These are phyloP conservation scores for Oreocharis arfaki DNA, from an alignment of 2,113 vertebrate genomes.

Conservation along the genomic window DNA sequence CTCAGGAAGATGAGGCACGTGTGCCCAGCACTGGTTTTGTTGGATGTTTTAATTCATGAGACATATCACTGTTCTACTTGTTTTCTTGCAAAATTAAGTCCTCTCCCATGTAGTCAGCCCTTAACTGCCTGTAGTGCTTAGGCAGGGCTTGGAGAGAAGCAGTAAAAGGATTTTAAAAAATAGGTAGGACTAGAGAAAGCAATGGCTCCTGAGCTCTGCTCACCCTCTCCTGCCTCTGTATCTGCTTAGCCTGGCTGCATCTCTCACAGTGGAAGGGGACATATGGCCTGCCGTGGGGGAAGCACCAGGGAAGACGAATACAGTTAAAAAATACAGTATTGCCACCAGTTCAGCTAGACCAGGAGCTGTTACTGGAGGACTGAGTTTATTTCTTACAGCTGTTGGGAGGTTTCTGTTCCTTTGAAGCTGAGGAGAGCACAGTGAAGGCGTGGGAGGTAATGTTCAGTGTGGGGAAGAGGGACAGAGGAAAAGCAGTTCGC, in stretches of 20 bases:
- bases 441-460: background rate
- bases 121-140: background rate
- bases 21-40: background rate
- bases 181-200: background rate
- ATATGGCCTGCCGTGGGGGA: fast-evolving
- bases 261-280: background rate
- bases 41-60: background rate
- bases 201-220: background rate
- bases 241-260: background rate
- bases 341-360: background rate
- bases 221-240: background rate
- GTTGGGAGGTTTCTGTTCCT: constrained; percentile 13
- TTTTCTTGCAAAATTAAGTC: background rate
- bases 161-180: background rate
- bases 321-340: background rate
- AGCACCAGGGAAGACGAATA: background rate
- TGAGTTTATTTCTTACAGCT: background rate
- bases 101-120: background rate
- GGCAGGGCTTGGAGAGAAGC: background rate
- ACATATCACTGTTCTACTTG: background rate
- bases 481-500: background rate
- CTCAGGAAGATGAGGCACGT: background rate
- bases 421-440: background rate
- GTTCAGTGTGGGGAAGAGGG: background rate
- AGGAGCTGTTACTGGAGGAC: background rate